Percentiles rank a stretch among this genome's conserved stretches.
These are phyloP conservation scores for Silurus asotus DNA, from an alignment of 2,113 vertebrate genomes.

Conservation along the genomic window DNA sequence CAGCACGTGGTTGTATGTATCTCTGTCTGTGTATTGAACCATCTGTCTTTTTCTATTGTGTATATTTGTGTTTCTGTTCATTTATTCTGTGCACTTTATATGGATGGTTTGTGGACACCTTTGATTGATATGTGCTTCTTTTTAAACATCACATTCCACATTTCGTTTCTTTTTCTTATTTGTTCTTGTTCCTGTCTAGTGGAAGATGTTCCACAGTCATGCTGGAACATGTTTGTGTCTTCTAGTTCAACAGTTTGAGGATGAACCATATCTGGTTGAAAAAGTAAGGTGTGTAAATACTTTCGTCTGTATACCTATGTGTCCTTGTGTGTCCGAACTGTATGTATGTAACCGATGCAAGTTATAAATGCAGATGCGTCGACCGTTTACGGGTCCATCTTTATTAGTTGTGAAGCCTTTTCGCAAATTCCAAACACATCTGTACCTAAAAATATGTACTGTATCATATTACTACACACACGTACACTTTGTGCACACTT, in stretches of 20 bases:
- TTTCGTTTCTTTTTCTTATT: too few species aligned
- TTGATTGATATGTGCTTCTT: too few species aligned
- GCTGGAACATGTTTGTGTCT: too few species aligned
- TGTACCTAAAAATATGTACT: not conserved
- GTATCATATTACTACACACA: not conserved
- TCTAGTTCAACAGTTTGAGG: too few species aligned
- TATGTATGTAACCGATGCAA: not conserved
- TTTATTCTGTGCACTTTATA: too few species aligned
- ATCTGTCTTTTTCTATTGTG: not conserved
- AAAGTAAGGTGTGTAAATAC: too few species aligned
- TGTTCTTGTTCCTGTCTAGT: too few species aligned
- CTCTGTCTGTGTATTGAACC: not conserved
- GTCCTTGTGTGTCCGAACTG: not conserved
- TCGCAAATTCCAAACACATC: slow-evolving; percentile 13
- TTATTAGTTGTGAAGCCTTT: slow-evolving; percentile 28
- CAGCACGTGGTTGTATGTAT: not conserved
- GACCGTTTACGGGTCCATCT: not conserved
- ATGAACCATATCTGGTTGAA: too few species aligned
- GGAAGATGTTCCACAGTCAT: too few species aligned
- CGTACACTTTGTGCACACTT: not conserved
- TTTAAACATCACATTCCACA: too few species aligned
- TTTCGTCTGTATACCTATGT: not conserved
- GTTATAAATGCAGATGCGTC: not conserved
- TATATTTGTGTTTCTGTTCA: not conserved
- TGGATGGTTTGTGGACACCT: too few species aligned